Percentiles rank a stretch among this genome's conserved stretches.
Conservation (phyloP, 2,888 invertebrate species). For the Ptilodon capucinus region DNA sequence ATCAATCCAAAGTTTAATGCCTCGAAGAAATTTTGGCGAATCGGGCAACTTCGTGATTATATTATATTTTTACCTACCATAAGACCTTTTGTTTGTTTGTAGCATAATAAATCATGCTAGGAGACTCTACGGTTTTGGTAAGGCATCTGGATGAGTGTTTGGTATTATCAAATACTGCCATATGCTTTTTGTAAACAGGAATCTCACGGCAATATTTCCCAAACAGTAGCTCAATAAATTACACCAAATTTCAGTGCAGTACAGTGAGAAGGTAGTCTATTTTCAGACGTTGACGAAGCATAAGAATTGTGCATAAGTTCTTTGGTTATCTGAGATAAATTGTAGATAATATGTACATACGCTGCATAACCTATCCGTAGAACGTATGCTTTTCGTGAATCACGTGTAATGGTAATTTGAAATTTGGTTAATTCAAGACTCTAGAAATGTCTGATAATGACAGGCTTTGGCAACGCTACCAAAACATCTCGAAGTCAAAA, state of each 20-base stretch:
- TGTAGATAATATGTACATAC: too few species aligned
- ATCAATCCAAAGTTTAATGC: slow-evolving; percentile 25
- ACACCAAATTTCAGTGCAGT: slow-evolving; percentile 15
- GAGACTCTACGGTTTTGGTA: slow-evolving; percentile 1
- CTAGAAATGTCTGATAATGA: background rate
- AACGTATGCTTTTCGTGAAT: background rate
- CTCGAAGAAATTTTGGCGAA: slow-evolving; percentile 12
- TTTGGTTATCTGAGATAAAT: too few species aligned
- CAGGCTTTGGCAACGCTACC: background rate
- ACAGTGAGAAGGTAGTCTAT: slow-evolving; percentile 11
- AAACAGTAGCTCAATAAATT: slow-evolving; percentile 38
- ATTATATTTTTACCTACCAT: background rate
- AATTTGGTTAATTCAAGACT: background rate
- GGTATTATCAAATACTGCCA: slow-evolving; percentile 22
- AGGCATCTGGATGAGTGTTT: slow-evolving; percentile 10
- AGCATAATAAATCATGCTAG: slow-evolving; percentile 1
- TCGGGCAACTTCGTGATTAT: slow-evolving; percentile 6
- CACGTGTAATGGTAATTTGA: background rate
- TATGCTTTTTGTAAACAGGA: slow-evolving; percentile 22
- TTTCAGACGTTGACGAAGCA: slow-evolving; percentile 8
- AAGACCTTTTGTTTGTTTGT: slow-evolving; percentile 1
- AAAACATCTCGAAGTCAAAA: too few species aligned
- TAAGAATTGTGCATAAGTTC: too few species aligned
- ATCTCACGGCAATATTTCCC: slow-evolving; percentile 26
- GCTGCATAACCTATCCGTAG: too few species aligned